These are phyloP conservation scores for Conomelus anceps DNA, from an alignment of 2,888 invertebrate species.

Conservation along the genomic window DNA sequence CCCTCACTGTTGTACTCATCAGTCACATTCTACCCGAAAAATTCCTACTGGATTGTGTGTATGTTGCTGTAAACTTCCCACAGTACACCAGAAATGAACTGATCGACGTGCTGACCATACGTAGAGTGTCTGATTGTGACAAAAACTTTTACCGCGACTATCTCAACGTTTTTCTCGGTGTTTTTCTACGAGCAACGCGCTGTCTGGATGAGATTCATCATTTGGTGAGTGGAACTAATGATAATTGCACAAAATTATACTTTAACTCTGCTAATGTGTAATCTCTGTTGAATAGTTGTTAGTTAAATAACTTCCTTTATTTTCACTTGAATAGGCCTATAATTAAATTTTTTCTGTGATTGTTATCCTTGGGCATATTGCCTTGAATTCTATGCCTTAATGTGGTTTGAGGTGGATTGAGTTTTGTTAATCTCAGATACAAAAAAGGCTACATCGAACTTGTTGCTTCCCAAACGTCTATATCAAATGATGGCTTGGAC, in stretches of 20 bases:
- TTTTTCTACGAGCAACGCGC: constrained; percentile 76
- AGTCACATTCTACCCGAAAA: constrained; percentile 77
- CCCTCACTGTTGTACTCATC: constrained; percentile 68
- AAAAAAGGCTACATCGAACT: too few species aligned
- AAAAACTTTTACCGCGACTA: constrained; percentile 67
- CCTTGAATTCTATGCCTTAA: too few species aligned
- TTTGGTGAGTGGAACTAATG: constrained; percentile 52
- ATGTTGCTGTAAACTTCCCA: constrained; percentile 66
- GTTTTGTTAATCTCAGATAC: too few species aligned
- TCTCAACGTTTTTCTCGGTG: constrained; percentile 71
- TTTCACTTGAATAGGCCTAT: too few species aligned
- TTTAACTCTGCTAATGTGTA: too few species aligned
- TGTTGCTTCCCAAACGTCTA: too few species aligned
- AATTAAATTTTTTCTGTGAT: too few species aligned
- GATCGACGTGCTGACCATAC: constrained; percentile 42
- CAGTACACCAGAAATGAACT: constrained; percentile 61
- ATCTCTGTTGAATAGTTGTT: too few species aligned
- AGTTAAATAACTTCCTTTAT: too few species aligned
- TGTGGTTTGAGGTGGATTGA: too few species aligned
- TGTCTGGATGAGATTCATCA: constrained; percentile 77
- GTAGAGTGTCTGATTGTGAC: constrained; percentile 41
- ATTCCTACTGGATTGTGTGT: constrained; percentile 63
- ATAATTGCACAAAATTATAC: background rate
- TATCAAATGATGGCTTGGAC: too few species aligned
- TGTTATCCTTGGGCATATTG: too few species aligned